phyloP scores from a whole-genome alignment of 2,797 vertebrate genomes.

The Iguana delicatissima region DNA sequence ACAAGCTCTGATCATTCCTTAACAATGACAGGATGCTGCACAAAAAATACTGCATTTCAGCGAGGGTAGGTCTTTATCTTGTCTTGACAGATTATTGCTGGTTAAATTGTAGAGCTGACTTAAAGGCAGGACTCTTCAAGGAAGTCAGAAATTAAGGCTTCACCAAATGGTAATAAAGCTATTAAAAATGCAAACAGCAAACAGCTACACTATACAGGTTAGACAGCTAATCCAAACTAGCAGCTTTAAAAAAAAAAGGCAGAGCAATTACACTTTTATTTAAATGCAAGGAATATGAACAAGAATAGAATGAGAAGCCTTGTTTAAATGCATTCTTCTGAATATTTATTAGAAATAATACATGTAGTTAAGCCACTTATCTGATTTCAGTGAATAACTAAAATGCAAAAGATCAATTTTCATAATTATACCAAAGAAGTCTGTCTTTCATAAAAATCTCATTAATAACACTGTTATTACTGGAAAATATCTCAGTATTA shows the following conservation, averaged over 20 bases:
- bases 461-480: conserved; percentile 90
- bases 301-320: conserved; percentile 87
- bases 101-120: conserved; percentile 86
- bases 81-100: conserved; percentile 86
- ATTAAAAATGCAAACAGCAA: conserved; percentile 90
- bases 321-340: conserved; percentile 90
- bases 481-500: conserved; percentile 85
- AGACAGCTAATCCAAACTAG: conserved; percentile 90
- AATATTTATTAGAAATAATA: conserved; percentile 93
- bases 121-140: conserved; percentile 86
- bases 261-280: conserved; percentile 91
- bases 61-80: conserved; percentile 79
- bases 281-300: conserved; percentile 88
- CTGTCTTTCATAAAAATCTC: conserved; percentile 89
- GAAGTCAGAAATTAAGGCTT: conserved; percentile 87
- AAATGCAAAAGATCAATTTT: conserved; percentile 91
- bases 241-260: conserved; percentile 81
- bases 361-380: conserved; percentile 90
- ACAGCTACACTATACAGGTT: conserved; percentile 85
- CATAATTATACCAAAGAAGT: conserved; percentile 88
- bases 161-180: conserved; percentile 88
- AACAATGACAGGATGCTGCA: conserved; percentile 84
- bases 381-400: conserved; percentile 89
- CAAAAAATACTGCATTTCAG: conserved; percentile 79
- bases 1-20: conserved; percentile 80